phyloP scores from a whole-genome alignment of 2,797 vertebrate species.

The Lepilemur septentrionalis region DNA sequence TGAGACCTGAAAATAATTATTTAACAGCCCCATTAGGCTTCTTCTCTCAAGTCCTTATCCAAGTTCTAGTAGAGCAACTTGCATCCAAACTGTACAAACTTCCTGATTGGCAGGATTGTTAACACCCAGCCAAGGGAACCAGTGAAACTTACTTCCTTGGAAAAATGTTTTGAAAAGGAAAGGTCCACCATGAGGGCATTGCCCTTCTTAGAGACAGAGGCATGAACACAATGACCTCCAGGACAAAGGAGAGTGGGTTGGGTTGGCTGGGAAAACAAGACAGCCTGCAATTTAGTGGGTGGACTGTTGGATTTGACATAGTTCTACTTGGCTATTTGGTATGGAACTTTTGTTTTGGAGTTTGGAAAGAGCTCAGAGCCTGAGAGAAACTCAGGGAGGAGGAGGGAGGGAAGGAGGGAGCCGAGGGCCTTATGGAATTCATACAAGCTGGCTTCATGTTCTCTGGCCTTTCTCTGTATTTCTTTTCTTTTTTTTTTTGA shows the following conservation, averaged over 20 bases:
- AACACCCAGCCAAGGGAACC: background rate
- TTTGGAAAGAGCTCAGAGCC: slow-evolving; percentile 74
- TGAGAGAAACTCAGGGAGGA: slow-evolving; percentile 42
- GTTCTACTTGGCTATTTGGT: slow-evolving; percentile 71
- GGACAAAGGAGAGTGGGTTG: slow-evolving; percentile 59
- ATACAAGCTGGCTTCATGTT: slow-evolving; percentile 48
- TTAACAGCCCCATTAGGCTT: background rate
- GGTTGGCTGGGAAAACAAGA: slow-evolving; percentile 67
- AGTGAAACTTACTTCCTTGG: slow-evolving; percentile 31
- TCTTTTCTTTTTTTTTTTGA: too few relatives aligned
- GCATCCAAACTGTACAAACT: background rate
- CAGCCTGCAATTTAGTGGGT: slow-evolving; percentile 69
- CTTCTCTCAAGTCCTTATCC: background rate
- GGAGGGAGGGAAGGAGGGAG: slow-evolving; percentile 25
- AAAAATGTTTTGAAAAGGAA: slow-evolving; percentile 41
- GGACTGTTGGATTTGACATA: slow-evolving; percentile 71
- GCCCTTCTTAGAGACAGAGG: slow-evolving; percentile 41
- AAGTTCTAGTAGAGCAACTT: slow-evolving; percentile 12
- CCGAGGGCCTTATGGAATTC: slow-evolving; percentile 49
- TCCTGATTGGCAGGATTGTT: background rate
- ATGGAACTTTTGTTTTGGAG: slow-evolving; percentile 76
- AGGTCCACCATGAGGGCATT: slow-evolving; percentile 26
- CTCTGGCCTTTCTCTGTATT: background rate
- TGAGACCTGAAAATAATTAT: slow-evolving; percentile 25
- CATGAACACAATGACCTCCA: slow-evolving; percentile 67